These are phyloP conservation scores for Numenius arquata DNA, from an alignment of 2,113 vertebrate genomes.

Conservation along the genomic window DNA sequence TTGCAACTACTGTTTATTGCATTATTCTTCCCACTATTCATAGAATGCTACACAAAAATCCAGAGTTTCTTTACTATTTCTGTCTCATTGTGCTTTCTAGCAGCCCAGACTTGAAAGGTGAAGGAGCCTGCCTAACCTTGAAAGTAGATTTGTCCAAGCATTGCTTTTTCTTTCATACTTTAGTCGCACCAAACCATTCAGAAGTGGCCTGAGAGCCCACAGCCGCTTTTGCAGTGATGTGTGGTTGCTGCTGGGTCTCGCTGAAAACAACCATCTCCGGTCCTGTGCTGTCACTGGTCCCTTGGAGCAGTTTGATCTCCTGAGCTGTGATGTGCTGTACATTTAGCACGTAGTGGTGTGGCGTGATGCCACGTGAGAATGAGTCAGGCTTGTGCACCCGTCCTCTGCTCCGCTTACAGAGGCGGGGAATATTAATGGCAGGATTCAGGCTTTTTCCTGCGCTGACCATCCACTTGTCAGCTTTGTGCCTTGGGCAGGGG, in stretches of 20 bases:
- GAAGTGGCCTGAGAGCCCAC: neutral
- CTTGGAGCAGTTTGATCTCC: neutral
- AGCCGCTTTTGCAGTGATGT: neutral
- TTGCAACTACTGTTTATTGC: neutral
- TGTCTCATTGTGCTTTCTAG: neutral
- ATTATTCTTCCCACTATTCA: neutral
- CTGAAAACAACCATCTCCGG: neutral
- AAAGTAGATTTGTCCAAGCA: neutral
- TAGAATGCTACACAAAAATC: neutral
- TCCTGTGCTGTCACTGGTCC: neutral
- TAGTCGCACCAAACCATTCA: neutral
- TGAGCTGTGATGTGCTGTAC: neutral
- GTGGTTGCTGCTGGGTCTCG: neutral
- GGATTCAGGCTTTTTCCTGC: neutral
- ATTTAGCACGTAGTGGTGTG: neutral
- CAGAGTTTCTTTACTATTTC: neutral
- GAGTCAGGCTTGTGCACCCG: neutral
- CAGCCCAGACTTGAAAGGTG: neutral
- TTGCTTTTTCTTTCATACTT: neutral
- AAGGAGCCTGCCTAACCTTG: neutral
- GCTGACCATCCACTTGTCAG: neutral
- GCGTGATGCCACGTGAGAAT: neutral
- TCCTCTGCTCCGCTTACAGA: neutral
- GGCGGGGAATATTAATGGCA: neutral
- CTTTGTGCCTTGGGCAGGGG: neutral